Conservation (phyloP, 2,113 vertebrate genomes). For the Rattus rattus region DNA sequence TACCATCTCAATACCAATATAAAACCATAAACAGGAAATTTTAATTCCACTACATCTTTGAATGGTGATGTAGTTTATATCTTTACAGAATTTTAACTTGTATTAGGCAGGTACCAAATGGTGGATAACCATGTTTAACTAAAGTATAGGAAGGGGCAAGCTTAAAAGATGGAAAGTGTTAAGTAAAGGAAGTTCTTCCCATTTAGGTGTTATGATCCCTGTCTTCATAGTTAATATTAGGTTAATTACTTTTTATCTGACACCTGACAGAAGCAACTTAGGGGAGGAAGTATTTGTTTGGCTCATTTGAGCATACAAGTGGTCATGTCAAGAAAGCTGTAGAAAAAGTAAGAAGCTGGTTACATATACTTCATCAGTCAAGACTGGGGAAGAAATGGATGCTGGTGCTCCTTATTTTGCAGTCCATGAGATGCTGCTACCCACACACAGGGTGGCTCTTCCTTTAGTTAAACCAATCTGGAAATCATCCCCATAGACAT, state of each 20-base stretch:
- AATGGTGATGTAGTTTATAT: neutral
- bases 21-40: neutral
- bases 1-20: conserved; percentile 28
- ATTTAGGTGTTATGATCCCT: neutral
- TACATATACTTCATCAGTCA: neutral
- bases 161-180: neutral
- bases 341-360: no score
- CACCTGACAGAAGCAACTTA: neutral
- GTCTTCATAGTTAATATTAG: neutral
- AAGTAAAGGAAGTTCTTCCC: neutral
- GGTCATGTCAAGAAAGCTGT: no score
- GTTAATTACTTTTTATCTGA: neutral
- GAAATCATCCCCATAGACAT: neutral
- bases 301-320: no score
- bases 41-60: neutral
- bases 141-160: no score
- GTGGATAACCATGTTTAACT: neutral
- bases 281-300: neutral
- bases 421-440: neutral
- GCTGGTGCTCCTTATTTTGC: no score
- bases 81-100: neutral
- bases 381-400: neutral
- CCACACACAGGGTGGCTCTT: neutral
- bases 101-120: neutral
- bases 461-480: neutral